Conservation (phyloP, 2,113 vertebrate species). For the Taurulus bubalis region DNA sequence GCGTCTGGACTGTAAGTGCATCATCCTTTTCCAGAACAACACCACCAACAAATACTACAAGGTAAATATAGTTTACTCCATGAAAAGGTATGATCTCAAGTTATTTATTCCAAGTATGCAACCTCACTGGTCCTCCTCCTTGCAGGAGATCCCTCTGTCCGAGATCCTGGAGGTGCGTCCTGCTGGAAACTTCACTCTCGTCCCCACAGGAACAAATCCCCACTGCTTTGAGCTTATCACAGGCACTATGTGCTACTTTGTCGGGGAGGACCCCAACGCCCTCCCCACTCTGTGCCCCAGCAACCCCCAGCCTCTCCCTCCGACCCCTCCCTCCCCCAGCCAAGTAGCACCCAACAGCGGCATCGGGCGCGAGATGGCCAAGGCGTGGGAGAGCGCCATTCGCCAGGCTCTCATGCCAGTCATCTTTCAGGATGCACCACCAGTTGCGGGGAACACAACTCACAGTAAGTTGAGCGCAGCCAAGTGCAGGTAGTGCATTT, state of each 20-base stretch:
- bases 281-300: constrained; percentile 38
- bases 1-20: constrained; percentile 92
- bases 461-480: constrained; percentile 81
- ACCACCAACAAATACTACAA: constrained; percentile 93
- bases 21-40: constrained; percentile 93
- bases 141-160: constrained; percentile 90
- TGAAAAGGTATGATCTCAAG: neutral
- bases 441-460: constrained; percentile 81
- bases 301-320: constrained; percentile 51
- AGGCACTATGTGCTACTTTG: constrained; percentile 88
- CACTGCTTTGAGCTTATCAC: constrained; percentile 92
- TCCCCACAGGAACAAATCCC: constrained; percentile 85
- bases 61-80: constrained; percentile 70
- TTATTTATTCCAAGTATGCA: neutral
- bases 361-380: constrained; percentile 86
- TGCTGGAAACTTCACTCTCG: constrained; percentile 84
- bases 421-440: constrained; percentile 89
- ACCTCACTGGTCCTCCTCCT: neutral
- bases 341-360: constrained; percentile 82
- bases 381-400: constrained; percentile 88
- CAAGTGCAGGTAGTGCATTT: neutral
- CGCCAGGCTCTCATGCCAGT: constrained; percentile 92
- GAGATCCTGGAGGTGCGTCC: constrained; percentile 88
- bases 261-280: constrained; percentile 87
- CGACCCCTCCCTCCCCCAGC: constrained; percentile 75